These are phyloP conservation scores for Mactra quadrangularis DNA, from an alignment of 1,140 invertebrate species.

Conservation along the genomic window DNA sequence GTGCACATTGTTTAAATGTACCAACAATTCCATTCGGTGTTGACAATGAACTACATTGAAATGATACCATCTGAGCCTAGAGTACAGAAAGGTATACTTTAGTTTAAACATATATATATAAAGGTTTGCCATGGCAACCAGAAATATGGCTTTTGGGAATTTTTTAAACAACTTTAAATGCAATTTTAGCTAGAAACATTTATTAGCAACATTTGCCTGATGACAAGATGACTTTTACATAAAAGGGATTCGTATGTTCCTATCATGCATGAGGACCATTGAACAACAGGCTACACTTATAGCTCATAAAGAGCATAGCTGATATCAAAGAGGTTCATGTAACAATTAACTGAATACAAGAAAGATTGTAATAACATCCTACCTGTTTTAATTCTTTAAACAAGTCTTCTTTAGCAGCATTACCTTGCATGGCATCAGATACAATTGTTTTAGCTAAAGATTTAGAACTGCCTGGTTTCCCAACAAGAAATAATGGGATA, in stretches of 20 bases:
- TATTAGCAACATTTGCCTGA: not conserved
- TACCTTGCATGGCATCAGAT: constrained; percentile 80
- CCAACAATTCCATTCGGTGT: constrained; percentile 80
- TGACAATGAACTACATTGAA: constrained; percentile 80
- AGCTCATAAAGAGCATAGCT: not conserved
- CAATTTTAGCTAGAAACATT: too few species aligned
- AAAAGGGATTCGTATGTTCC: not conserved
- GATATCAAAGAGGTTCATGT: too few species aligned
- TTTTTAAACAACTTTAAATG: too few species aligned
- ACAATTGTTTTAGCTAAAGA: constrained; percentile 80
- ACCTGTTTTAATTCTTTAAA: constrained; percentile 78
- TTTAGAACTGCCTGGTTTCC: constrained; percentile 80
- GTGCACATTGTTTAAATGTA: constrained; percentile 77
- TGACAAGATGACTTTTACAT: not conserved
- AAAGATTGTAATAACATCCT: not conserved
- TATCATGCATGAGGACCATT: not conserved
- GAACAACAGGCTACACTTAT: not conserved
- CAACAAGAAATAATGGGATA: constrained; percentile 80
- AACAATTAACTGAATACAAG: not conserved
- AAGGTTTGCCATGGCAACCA: too few species aligned
- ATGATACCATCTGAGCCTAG: constrained; percentile 80
- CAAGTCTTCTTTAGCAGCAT: constrained; percentile 70
- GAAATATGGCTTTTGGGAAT: too few species aligned
- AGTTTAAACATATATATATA: too few species aligned
- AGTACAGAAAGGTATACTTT: not conserved